A percentile compares a stretch with the other conserved stretches of the same genome.
These are phyloP conservation scores for Pipistrellus nathusii DNA, from an alignment of 2,797 vertebrate genomes.

Conservation along the genomic window DNA sequence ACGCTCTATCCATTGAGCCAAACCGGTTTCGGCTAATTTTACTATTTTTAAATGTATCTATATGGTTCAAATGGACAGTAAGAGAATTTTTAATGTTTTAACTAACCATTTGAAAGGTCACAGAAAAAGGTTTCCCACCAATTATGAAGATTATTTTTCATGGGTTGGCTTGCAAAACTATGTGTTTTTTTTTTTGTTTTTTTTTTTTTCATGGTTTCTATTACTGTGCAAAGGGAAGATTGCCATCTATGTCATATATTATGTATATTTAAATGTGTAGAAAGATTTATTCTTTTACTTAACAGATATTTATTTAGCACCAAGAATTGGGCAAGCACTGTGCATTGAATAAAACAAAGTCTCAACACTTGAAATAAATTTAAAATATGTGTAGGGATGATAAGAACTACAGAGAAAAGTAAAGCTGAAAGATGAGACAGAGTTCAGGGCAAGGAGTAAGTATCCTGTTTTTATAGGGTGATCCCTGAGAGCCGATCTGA, in stretches of 20 bases:
- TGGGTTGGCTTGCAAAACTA: neutral
- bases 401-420: neutral
- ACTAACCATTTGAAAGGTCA: neutral
- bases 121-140: neutral
- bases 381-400: neutral
- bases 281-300: neutral
- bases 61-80: neutral
- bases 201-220: neutral
- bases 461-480: neutral
- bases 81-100: neutral
- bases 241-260: neutral
- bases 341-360: neutral
- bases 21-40: too few species aligned
- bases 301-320: constrained; percentile 27
- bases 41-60: neutral
- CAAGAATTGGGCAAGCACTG: neutral
- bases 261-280: neutral
- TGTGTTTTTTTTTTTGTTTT: neutral
- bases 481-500: neutral
- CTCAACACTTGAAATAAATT: neutral
- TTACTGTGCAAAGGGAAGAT: neutral
- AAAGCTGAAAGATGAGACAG: neutral
- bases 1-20: too few species aligned
- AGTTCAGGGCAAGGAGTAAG: neutral
- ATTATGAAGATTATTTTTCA: neutral